Conservation (phyloP, 2,888 invertebrate genomes). For the Amblyteles armatorius region DNA sequence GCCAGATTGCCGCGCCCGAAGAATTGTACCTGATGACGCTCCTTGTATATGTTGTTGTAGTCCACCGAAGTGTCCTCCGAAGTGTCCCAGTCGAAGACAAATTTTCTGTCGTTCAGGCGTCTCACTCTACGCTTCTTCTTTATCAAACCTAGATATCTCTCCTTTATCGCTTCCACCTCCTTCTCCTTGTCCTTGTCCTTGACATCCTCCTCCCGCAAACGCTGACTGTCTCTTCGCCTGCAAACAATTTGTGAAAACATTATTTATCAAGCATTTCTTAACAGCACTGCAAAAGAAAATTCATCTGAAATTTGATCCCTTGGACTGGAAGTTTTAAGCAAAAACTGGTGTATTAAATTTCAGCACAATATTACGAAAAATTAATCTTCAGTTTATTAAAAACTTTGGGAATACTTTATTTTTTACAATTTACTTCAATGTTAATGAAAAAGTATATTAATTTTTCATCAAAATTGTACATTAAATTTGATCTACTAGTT, state of each 20-base stretch:
- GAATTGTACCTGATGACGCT: slow-evolving; percentile 98
- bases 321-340: too few relatives aligned
- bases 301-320: too few relatives aligned
- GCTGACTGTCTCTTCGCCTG: slow-evolving; percentile 82
- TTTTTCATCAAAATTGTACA: too few relatives aligned
- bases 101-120: slow-evolving; percentile 98
- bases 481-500: too few relatives aligned
- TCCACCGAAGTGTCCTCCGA: slow-evolving; percentile 99
- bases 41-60: slow-evolving; percentile 98
- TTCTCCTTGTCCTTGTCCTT: slow-evolving; percentile 94
- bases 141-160: slow-evolving; percentile 96
- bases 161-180: slow-evolving; percentile 97
- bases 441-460: too few relatives aligned
- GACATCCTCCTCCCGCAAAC: slow-evolving; percentile 86
- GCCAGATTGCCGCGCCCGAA: slow-evolving; percentile 99
- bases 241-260: slow-evolving; percentile 9
- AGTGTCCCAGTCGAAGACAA: slow-evolving; percentile 99
- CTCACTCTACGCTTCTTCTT: slow-evolving; percentile 97
- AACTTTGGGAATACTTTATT: too few relatives aligned
- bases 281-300: too few relatives aligned
- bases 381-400: too few relatives aligned
- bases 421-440: too few relatives aligned
- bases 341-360: too few relatives aligned
- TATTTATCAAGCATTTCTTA: not conserved
- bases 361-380: too few relatives aligned